phyloP scores from a whole-genome alignment of 2,888 invertebrate species.

The Tenodera sinensis region DNA sequence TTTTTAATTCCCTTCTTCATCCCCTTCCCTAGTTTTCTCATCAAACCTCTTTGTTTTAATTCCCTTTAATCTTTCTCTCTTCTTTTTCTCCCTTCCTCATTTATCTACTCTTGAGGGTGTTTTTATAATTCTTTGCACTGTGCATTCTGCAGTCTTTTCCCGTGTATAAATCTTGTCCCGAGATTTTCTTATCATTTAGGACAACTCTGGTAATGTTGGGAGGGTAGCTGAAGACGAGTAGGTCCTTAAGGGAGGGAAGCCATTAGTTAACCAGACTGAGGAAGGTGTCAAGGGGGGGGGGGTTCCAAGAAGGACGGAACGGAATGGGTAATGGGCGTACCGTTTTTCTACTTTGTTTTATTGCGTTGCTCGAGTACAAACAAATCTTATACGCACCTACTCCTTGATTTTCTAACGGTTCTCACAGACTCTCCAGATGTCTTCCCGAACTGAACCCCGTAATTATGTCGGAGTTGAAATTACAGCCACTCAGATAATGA shows the following conservation, averaged over 20 bases:
- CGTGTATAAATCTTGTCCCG: conserved; percentile 11
- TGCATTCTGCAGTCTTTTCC: conserved; percentile 6
- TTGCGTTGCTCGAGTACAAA: conserved; percentile 2
- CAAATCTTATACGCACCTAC: background rate
- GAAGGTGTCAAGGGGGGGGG: conserved; percentile 13
- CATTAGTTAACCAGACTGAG: conserved; percentile 20
- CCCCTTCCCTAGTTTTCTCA: background rate
- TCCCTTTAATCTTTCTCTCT: conserved; percentile 13
- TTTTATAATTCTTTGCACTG: conserved; percentile 5
- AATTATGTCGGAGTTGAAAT: background rate
- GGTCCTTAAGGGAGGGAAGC: conserved; percentile 21
- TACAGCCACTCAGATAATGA: background rate
- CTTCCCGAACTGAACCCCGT: background rate
- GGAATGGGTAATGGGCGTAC: background rate
- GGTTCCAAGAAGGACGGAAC: background rate
- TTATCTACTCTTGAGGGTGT: conserved; percentile 14
- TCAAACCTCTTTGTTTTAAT: conserved; percentile 20
- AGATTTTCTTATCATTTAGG: conserved; percentile 25
- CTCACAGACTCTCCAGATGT: background rate
- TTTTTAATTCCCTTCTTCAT: background rate
- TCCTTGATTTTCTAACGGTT: background rate
- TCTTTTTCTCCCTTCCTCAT: conserved; percentile 15
- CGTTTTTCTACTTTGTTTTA: conserved; percentile 16
- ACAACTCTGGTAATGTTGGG: conserved; percentile 16
- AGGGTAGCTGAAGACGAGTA: conserved; percentile 19